Conservation (phyloP, 2,888 invertebrate genomes). For the Ypsolopha sequella region DNA sequence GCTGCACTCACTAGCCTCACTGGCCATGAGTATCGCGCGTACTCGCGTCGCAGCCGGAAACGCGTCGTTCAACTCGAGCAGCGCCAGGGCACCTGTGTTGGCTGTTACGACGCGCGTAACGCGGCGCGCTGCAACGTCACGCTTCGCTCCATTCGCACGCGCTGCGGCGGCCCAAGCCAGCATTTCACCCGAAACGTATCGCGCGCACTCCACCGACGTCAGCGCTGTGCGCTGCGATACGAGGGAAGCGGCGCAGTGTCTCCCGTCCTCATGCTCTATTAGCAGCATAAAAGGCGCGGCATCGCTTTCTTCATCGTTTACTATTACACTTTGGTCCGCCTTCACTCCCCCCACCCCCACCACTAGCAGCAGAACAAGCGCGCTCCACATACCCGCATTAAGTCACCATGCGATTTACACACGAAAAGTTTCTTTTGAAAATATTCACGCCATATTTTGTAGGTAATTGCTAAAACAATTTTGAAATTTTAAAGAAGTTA, state of each 20-base stretch:
- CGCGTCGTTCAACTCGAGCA: constrained; percentile 39
- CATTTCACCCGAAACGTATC: not conserved
- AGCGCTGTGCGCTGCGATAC: constrained; percentile 32
- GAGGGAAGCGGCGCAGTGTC: constrained; percentile 21
- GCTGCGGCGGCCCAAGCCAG: not conserved
- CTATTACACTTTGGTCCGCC: constrained; percentile 13
- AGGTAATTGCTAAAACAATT: too few relatives aligned
- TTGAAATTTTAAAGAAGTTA: too few relatives aligned
- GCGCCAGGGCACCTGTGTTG: constrained; percentile 11
- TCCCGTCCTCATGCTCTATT: constrained; percentile 24
- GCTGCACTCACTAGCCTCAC: constrained; percentile 20
- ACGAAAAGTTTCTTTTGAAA: too few relatives aligned
- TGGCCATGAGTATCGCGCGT: constrained; percentile 35
- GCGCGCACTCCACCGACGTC: constrained; percentile 30
- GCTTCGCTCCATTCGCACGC: constrained; percentile 16
- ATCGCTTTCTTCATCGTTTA: constrained; percentile 24
- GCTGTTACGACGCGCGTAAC: constrained; percentile 7
- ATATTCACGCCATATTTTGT: too few relatives aligned
- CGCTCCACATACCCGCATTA: constrained; percentile 4
- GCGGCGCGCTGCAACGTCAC: constrained; percentile 7
- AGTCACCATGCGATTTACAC: not conserved
- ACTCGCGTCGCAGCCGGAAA: constrained; percentile 21
- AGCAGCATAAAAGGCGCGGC: constrained; percentile 37
- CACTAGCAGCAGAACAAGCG: constrained; percentile 14
- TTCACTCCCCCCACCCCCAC: constrained; percentile 1